These are phyloP conservation scores for Scylla paramamosain DNA, from an alignment of 1,140 invertebrate species.

Conservation along the genomic window DNA sequence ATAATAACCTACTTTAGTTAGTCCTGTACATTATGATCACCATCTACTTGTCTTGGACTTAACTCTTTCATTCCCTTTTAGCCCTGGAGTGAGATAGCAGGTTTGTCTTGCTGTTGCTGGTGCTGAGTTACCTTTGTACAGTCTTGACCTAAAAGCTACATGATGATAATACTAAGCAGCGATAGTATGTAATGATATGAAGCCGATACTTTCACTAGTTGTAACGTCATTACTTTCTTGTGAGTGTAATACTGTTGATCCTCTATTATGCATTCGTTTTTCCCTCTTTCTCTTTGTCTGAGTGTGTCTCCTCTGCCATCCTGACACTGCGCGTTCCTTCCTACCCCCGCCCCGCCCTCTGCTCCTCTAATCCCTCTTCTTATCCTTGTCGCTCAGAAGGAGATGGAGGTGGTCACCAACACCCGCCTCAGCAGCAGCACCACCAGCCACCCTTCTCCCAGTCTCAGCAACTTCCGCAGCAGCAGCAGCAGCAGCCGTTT, in stretches of 20 bases:
- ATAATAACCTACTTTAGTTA: background rate
- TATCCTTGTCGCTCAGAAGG: constrained; percentile 68
- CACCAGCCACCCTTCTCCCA: constrained; percentile 61
- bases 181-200: background rate
- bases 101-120: background rate
- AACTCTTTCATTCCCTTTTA: background rate
- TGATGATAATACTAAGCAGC: background rate
- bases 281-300: background rate
- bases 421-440: constrained; percentile 46
- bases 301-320: background rate
- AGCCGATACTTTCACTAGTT: background rate
- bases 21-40: background rate
- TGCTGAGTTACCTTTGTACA: background rate
- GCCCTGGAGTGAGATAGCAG: background rate
- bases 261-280: background rate
- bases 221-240: background rate
- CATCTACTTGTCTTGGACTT: background rate
- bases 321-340: background rate
- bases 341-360: background rate
- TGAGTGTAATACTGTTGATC: background rate
- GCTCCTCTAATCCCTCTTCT: background rate
- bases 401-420: constrained; percentile 64
- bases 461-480: constrained; percentile 31
- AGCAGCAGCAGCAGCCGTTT: constrained; percentile 54
- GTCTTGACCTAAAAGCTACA: background rate